phyloP scores from a whole-genome alignment of 2,888 invertebrate genomes.

The Bembecia ichneumoniformis region DNA sequence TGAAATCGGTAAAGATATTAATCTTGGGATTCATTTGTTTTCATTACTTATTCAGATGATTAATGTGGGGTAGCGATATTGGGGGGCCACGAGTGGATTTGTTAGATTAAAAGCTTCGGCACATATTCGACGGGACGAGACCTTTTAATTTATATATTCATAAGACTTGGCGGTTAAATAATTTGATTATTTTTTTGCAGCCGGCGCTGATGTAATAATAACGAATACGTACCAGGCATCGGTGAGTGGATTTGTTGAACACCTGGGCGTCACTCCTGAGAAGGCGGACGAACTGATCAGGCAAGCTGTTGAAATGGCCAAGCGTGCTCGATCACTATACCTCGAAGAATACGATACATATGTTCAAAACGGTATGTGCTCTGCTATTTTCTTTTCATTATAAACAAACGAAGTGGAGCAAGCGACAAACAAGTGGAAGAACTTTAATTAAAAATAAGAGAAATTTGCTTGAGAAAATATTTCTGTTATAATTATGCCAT shows the following conservation, averaged over 20 bases:
- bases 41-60: constrained; percentile 34
- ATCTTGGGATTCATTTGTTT: constrained; percentile 43
- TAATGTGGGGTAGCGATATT: constrained; percentile 23
- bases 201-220: constrained; percentile 89
- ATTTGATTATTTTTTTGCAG: constrained; percentile 52
- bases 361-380: constrained; percentile 37
- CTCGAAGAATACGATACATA: constrained; percentile 68
- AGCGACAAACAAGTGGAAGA: too few relatives aligned
- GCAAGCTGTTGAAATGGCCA: constrained; percentile 81
- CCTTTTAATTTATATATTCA: too few relatives aligned
- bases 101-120: constrained; percentile 7
- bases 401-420: too few relatives aligned
- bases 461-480: too few relatives aligned
- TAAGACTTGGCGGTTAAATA: not conserved
- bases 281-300: constrained; percentile 81
- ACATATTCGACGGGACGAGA: not conserved
- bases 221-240: constrained; percentile 94
- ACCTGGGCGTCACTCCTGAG: constrained; percentile 77
- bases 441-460: too few relatives aligned
- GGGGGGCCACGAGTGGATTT: constrained; percentile 12
- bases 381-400: too few relatives aligned
- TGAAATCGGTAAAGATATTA: constrained; percentile 30
- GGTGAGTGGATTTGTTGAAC: constrained; percentile 80
- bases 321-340: constrained; percentile 77
- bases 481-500: too few relatives aligned